Conservation (phyloP, 2,797 vertebrate species). For the Poecilia wingei region DNA sequence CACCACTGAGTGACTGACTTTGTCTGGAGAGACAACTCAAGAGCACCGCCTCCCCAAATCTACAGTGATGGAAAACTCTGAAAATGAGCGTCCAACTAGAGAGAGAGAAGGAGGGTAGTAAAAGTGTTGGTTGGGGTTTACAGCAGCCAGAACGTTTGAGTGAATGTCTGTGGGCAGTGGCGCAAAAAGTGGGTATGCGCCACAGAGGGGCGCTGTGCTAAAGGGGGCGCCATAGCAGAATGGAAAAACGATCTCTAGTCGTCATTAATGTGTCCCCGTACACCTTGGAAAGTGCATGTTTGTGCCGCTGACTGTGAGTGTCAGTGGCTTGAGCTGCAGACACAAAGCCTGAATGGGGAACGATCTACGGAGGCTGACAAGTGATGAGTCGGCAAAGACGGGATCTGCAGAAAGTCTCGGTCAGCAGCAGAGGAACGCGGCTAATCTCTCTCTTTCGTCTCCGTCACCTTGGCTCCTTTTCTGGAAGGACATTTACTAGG, state of each 20-base stretch:
- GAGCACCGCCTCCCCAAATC: not conserved
- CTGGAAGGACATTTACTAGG: slow-evolving; percentile 7
- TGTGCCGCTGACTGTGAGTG: not conserved
- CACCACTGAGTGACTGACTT: slow-evolving; percentile 65
- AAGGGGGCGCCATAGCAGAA: too few species aligned
- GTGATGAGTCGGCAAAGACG: slow-evolving; percentile 66
- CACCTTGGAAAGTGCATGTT: too few species aligned
- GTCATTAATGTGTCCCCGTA: too few species aligned
- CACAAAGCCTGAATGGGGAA: slow-evolving; percentile 34
- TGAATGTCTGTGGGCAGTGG: not conserved
- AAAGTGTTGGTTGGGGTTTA: slow-evolving; percentile 30
- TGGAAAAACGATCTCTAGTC: too few species aligned
- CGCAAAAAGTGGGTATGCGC: too few species aligned
- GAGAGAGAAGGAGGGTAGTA: slow-evolving; percentile 1
- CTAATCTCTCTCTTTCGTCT: slow-evolving; percentile 38
- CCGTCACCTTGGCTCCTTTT: slow-evolving; percentile 4
- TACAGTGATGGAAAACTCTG: not conserved
- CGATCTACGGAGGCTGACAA: slow-evolving; percentile 54
- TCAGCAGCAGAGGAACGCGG: slow-evolving; percentile 46
- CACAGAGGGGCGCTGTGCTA: too few species aligned
- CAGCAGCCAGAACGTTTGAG: not conserved
- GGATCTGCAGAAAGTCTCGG: slow-evolving; percentile 51
- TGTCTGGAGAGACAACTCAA: not conserved
- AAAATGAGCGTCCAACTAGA: not conserved
- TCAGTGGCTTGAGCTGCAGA: slow-evolving; percentile 27